These are phyloP conservation scores for Theocolax elegans DNA, from an alignment of 1,140 invertebrate genomes.

Conservation along the genomic window DNA sequence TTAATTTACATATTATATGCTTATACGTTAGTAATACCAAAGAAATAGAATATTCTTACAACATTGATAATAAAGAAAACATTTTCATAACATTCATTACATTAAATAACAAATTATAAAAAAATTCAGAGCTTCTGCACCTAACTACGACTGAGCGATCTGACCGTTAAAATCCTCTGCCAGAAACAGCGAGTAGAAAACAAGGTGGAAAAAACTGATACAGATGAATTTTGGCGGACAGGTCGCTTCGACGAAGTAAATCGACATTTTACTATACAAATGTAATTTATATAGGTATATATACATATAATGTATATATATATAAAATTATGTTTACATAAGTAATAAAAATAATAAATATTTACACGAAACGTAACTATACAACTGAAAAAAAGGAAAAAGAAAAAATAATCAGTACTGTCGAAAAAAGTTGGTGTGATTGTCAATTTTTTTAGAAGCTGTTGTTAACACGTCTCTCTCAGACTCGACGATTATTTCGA, in stretches of 20 bases:
- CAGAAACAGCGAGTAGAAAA: background rate
- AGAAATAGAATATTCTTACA: constrained; percentile 64
- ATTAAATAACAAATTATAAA: constrained; percentile 70
- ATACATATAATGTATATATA: no score
- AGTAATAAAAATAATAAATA: constrained; percentile 67
- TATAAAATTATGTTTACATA: constrained; percentile 30
- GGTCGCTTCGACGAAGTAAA: constrained; percentile 44
- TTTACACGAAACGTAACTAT: constrained; percentile 58
- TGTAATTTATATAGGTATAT: no score
- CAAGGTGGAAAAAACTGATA: no score
- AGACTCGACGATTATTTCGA: constrained; percentile 21
- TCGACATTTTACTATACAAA: constrained; percentile 48
- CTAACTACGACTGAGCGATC: constrained; percentile 37
- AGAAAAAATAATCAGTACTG: constrained; percentile 57
- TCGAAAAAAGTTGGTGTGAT: constrained; percentile 57
- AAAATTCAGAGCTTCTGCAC: constrained; percentile 52
- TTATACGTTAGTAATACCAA: constrained; percentile 64
- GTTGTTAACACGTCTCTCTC: constrained; percentile 34
- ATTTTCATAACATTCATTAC: constrained; percentile 63
- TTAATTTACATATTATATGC: constrained; percentile 63
- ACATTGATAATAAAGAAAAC: constrained; percentile 61
- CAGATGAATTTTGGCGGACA: no score
- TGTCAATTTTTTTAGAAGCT: constrained; percentile 57
- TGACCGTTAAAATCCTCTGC: constrained; percentile 22
- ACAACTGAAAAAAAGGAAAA: constrained; percentile 46